Percentiles rank a stretch among this genome's conserved stretches.
Conservation (phyloP, 2,113 vertebrate genomes). For the Corydoras maculifer region DNA sequence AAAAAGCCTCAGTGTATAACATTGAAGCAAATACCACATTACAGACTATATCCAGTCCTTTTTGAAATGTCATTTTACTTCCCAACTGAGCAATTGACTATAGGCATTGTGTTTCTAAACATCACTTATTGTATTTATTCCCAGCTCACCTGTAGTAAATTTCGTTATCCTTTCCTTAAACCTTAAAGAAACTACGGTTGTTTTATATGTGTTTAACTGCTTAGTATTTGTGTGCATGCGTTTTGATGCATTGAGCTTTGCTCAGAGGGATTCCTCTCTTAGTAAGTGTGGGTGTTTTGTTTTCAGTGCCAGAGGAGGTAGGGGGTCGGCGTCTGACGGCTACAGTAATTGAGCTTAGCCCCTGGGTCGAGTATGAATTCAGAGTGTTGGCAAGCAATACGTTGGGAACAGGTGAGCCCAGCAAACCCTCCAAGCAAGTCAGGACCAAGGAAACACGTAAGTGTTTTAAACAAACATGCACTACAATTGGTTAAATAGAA, state of each 20-base stretch:
- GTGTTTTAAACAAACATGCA: slow-evolving; percentile 48
- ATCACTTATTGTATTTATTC: no score
- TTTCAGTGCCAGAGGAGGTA: slow-evolving; percentile 81
- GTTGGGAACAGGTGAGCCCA: slow-evolving; percentile 91
- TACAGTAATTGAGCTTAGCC: slow-evolving; percentile 85
- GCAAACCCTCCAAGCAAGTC: slow-evolving; percentile 83
- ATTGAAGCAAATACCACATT: no score
- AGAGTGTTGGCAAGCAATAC: slow-evolving; percentile 84
- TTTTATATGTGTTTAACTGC: neutral
- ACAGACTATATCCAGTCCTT: no score
- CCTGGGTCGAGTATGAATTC: slow-evolving; percentile 97
- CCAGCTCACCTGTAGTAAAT: neutral
- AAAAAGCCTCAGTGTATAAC: no score
- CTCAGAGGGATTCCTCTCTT: neutral
- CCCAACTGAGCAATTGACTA: no score
- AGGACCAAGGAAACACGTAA: slow-evolving; percentile 89
- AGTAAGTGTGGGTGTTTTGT: slow-evolving; percentile 41
- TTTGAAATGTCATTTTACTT: no score
- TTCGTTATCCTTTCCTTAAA: neutral
- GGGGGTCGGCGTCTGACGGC: slow-evolving; percentile 85
- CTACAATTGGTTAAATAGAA: neutral
- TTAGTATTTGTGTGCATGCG: slow-evolving; percentile 2
- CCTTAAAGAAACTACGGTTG: no score
- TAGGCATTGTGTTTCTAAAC: no score
- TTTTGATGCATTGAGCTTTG: neutral